phyloP scores from a whole-genome alignment of 2,797 vertebrate genomes.

The Orestias chungarensis region DNA sequence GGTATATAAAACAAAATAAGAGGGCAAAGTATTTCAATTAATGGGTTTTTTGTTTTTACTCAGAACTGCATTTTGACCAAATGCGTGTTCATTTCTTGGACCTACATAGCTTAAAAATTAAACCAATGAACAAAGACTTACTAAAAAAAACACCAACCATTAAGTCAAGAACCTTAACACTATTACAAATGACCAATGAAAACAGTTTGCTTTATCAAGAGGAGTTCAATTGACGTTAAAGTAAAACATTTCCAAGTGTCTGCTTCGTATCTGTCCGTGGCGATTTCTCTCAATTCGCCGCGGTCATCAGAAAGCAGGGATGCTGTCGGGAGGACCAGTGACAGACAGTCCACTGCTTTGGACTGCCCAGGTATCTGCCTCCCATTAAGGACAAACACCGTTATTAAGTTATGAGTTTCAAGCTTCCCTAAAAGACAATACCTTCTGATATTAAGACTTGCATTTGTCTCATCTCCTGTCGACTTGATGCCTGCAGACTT shows the following conservation, averaged over 20 bases:
- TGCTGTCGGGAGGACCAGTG: slow-evolving; percentile 90
- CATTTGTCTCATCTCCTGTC: neutral
- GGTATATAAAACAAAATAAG: no score
- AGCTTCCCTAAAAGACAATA: no score
- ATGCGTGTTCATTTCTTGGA: no score
- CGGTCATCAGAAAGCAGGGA: slow-evolving; percentile 96
- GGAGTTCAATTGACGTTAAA: neutral
- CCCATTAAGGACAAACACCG: no score
- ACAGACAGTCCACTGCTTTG: slow-evolving; percentile 81
- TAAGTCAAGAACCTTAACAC: no score
- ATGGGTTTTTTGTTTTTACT: no score
- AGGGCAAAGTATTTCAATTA: no score
- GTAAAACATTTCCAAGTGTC: slow-evolving; percentile 68
- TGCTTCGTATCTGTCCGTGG: slow-evolving; percentile 99
- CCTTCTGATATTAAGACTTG: slow-evolving; percentile 31
- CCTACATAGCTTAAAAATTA: no score
- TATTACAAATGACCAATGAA: neutral
- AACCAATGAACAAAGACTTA: no score
- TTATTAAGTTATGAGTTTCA: no score
- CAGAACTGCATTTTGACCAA: no score
- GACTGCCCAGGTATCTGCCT: slow-evolving; percentile 90
- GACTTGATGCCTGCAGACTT: slow-evolving; percentile 17
- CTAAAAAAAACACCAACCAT: no score
- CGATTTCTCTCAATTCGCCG: slow-evolving; percentile 94
- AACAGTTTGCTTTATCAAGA: neutral